Percentiles rank a stretch among this genome's conserved stretches.
phyloP scores from a whole-genome alignment of 2,113 vertebrate species.

The Dipodomys spectabilis region DNA sequence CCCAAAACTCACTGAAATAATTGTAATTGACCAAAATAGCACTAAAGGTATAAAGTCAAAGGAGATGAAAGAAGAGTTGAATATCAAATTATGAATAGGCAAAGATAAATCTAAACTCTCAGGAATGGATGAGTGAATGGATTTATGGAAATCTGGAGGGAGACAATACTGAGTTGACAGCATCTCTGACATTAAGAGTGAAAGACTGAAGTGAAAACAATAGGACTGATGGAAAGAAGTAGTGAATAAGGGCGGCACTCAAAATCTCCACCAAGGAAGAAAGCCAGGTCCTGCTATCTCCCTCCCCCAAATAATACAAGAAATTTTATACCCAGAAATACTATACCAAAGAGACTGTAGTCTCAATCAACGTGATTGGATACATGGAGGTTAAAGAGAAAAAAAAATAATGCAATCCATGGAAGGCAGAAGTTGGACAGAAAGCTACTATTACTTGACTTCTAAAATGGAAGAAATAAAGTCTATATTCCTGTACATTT shows the following conservation, averaged over 20 bases:
- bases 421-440: background rate
- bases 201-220: no score
- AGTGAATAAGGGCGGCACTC: background rate
- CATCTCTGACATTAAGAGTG: background rate
- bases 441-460: background rate
- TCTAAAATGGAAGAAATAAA: background rate
- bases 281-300: fast-evolving
- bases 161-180: background rate
- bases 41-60: background rate
- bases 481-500: background rate
- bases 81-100: background rate
- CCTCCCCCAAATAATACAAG: background rate
- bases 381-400: background rate
- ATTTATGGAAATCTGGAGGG: background rate
- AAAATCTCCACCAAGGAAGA: background rate
- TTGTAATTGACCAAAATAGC: background rate
- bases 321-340: background rate
- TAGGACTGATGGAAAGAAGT: no score
- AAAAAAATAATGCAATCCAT: background rate
- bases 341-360: background rate
- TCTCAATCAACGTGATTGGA: background rate
- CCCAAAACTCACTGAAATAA: background rate
- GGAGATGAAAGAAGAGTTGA: background rate
- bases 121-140: background rate
- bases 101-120: background rate